Percentiles rank a stretch among this genome's conserved stretches.
Conservation (phyloP, 2,888 invertebrate species). For the Dicyrtoma fusca region DNA sequence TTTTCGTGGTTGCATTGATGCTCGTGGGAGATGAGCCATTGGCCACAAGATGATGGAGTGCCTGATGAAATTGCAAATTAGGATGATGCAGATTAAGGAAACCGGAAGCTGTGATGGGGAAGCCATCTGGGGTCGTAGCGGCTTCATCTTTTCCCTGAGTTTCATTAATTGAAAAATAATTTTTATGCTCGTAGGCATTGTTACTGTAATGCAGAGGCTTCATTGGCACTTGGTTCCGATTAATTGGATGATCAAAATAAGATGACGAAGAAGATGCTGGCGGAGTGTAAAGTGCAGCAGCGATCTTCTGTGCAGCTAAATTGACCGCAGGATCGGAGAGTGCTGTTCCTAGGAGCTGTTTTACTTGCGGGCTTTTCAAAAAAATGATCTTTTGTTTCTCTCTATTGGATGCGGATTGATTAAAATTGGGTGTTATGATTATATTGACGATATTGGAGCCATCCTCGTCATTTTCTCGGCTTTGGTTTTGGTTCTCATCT, state of each 20-base stretch:
- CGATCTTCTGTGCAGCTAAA: constrained; percentile 51
- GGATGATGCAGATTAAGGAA: constrained; percentile 54
- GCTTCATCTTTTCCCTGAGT: background rate
- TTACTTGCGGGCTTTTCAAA: constrained; percentile 55
- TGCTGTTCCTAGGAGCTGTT: constrained; percentile 52
- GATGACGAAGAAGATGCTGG: constrained; percentile 16
- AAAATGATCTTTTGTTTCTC: constrained; percentile 52
- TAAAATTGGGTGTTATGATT: constrained; percentile 52
- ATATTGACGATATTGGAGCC: constrained; percentile 55
- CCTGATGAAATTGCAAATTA: constrained; percentile 56
- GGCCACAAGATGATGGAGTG: constrained; percentile 55
- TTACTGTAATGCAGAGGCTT: background rate
- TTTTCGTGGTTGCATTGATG: constrained; percentile 55
- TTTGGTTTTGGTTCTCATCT: too few species aligned
- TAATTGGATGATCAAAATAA: background rate
- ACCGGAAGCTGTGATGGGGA: constrained; percentile 52
- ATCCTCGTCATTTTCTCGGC: constrained; percentile 35
- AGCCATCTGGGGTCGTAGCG: constrained; percentile 52
- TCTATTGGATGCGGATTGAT: background rate
- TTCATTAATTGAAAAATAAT: constrained; percentile 18
- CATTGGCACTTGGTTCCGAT: background rate
- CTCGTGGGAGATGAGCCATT: constrained; percentile 55
- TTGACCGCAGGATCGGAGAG: constrained; percentile 50
- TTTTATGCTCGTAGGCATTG: constrained; percentile 9
- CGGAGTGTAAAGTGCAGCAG: constrained; percentile 48